These are phyloP conservation scores for Cabera pusaria DNA, from an alignment of 2,888 invertebrate genomes.

Conservation along the genomic window DNA sequence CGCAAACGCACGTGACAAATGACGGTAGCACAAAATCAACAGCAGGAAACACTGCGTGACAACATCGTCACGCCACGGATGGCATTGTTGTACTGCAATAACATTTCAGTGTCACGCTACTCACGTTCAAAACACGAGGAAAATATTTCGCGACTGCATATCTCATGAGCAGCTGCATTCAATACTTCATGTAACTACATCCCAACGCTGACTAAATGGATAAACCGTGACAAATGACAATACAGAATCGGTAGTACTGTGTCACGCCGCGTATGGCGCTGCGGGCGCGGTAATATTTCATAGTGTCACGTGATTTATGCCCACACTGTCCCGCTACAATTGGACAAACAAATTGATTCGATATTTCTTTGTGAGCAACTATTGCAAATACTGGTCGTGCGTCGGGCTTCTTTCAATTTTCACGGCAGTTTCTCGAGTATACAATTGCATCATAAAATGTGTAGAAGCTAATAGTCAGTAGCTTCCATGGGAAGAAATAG, in stretches of 20 bases:
- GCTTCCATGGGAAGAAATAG: no score
- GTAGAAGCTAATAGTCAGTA: no score
- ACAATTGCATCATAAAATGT: no score
- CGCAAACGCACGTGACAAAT: slow-evolving; percentile 30
- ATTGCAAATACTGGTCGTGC: slow-evolving; percentile 38
- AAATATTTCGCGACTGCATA: not conserved
- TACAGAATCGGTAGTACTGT: slow-evolving; percentile 3
- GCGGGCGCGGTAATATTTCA: slow-evolving; percentile 52
- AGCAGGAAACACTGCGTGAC: not conserved
- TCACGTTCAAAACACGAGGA: no score
- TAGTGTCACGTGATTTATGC: slow-evolving; percentile 57
- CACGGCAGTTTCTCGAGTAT: no score
- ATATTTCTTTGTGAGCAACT: slow-evolving; percentile 44
- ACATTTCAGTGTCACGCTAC: no score
- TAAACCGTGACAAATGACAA: not conserved
- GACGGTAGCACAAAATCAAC: slow-evolving; percentile 21
- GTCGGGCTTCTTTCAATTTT: slow-evolving; percentile 29
- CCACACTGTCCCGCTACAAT: slow-evolving; percentile 49
- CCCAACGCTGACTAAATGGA: slow-evolving; percentile 3
- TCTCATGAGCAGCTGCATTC: slow-evolving; percentile 1
- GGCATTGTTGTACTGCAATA: no score
- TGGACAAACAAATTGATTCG: slow-evolving; percentile 64
- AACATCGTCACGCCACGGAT: no score
- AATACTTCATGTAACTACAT: not conserved
- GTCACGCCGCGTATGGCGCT: slow-evolving; percentile 26